Conservation (phyloP, 2,797 vertebrate species). For the Hephaestus fuliginosus region DNA sequence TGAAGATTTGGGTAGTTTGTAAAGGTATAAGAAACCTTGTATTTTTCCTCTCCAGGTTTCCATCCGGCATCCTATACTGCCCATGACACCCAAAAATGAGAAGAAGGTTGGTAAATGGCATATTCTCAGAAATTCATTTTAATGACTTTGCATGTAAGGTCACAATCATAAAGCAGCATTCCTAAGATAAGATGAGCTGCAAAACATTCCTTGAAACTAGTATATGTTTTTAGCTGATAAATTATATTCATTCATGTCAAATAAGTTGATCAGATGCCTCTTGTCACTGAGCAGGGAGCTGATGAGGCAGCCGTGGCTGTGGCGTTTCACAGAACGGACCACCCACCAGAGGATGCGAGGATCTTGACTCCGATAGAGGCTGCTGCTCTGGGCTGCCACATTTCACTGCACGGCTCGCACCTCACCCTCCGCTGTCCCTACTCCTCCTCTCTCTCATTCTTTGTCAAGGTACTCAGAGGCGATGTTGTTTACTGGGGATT, state of each 20-base stretch:
- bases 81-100: neutral
- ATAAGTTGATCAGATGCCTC: neutral
- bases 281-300: slow-evolving; percentile 34
- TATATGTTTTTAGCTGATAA: neutral
- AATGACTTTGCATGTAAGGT: neutral
- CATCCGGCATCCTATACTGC: slow-evolving; percentile 9
- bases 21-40: neutral
- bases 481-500: neutral
- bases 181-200: neutral
- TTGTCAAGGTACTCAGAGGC: slow-evolving; percentile 55
- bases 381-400: slow-evolving; percentile 77
- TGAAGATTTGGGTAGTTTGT: neutral
- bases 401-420: slow-evolving; percentile 67
- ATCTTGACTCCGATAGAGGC: slow-evolving; percentile 64
- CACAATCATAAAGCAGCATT: neutral
- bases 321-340: slow-evolving; percentile 75
- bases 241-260: too few species aligned
- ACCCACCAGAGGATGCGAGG: slow-evolving; percentile 51
- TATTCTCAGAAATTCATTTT: neutral
- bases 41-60: slow-evolving; percentile 59
- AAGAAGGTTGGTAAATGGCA: slow-evolving; percentile 5
- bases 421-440: slow-evolving; percentile 77
- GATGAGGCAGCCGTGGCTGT: slow-evolving; percentile 62
- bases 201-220: neutral
- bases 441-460: slow-evolving; percentile 75